Percentiles rank a stretch among this genome's conserved stretches.
Evolutionary conservation across 2,888 invertebrate species (phyloP).

Genomic region (Mythimna albipuncta): DNA sequence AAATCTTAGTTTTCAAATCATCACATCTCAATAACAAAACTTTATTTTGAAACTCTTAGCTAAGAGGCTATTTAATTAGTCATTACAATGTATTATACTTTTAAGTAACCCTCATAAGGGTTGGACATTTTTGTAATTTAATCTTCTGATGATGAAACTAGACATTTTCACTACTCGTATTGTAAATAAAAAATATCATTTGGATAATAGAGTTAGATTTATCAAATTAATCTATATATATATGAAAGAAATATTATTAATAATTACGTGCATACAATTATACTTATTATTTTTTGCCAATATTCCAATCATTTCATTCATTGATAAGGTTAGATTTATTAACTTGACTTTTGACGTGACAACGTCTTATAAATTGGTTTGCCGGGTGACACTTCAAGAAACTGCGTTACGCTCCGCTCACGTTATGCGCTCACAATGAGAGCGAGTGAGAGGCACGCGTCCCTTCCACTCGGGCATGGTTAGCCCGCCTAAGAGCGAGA

Average conservation of each 20-base stretch:
- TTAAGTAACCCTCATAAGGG: conserved; percentile 11
- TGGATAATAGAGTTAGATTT: background rate
- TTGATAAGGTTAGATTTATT: background rate
- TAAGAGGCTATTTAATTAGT: conserved; percentile 57
- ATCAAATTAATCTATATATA: background rate
- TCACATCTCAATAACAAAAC: conserved; percentile 2
- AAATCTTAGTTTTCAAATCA: conserved; percentile 6
- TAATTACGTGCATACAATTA: background rate
- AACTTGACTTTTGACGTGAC: too few species aligned
- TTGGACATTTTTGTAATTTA: conserved; percentile 7
- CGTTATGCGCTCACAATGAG: too few species aligned
- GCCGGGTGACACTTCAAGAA: too few species aligned
- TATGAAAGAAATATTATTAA: background rate
- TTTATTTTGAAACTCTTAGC: conserved; percentile 34
- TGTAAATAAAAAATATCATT: background rate
- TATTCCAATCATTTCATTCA: background rate
- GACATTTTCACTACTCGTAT: background rate
- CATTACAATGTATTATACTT: conserved; percentile 40
- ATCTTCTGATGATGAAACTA: background rate
- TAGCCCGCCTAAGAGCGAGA: too few species aligned
- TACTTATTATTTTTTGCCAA: background rate
- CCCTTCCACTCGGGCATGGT: too few species aligned
- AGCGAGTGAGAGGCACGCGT: too few species aligned
- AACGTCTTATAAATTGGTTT: too few species aligned
- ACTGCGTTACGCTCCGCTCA: too few species aligned